A percentile compares a stretch with the other conserved stretches of the same genome.
Conservation (phyloP, 2,113 vertebrate genomes). For the Hypanus sabinus region DNA sequence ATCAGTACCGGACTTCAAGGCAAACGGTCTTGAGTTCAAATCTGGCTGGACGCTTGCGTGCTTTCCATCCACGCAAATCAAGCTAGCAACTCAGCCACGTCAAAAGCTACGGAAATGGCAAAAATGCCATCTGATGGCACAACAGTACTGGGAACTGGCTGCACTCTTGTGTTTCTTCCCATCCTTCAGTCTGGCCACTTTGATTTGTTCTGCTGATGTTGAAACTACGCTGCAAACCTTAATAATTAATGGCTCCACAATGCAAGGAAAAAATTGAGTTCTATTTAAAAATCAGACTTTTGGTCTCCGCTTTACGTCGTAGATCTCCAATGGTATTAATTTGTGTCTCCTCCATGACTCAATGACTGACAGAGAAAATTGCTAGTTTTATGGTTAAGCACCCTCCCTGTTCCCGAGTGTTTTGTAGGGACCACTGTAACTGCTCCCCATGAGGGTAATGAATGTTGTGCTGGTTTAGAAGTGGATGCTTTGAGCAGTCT, state of each 20-base stretch:
- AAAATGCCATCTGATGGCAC: too few relatives aligned
- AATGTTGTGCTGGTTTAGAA: not conserved
- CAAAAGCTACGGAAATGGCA: too few relatives aligned
- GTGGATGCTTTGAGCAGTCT: not conserved
- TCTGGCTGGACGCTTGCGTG: too few relatives aligned
- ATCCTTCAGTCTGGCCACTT: not conserved
- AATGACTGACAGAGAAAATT: constrained; percentile 12
- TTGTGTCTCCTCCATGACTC: constrained; percentile 27
- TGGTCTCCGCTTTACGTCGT: not conserved
- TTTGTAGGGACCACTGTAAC: not conserved
- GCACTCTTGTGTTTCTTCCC: not conserved
- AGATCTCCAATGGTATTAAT: constrained; percentile 20
- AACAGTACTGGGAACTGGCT: too few relatives aligned
- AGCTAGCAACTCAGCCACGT: too few relatives aligned
- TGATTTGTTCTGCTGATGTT: not conserved
- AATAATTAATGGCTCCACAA: not conserved
- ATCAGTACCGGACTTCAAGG: too few relatives aligned
- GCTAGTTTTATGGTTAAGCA: not conserved
- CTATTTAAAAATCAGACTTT: constrained; percentile 35
- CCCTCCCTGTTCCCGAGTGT: not conserved
- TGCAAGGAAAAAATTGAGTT: constrained; percentile 19
- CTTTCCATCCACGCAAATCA: too few relatives aligned
- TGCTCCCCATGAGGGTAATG: not conserved
- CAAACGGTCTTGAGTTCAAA: too few relatives aligned
- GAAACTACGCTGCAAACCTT: constrained; percentile 13